Evolutionary conservation across 2,113 vertebrate species (phyloP), one percentile per base, ranked within the genome.

Genomic region (Galeopterus variegatus): DNA sequence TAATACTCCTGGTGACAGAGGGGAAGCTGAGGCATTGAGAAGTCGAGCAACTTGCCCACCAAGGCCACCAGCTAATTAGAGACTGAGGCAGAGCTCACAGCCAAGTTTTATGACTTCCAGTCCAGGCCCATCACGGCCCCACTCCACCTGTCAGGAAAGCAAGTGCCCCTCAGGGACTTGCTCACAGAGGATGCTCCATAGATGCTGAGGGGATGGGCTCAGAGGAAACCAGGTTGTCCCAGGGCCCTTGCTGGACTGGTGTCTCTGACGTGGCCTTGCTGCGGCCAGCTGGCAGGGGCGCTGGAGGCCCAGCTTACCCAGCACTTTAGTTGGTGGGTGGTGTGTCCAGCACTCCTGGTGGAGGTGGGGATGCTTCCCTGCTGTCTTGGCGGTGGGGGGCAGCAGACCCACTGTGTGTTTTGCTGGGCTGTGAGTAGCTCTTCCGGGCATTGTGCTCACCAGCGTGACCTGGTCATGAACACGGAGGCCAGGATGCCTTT

Each of bases 371-470:
- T 50, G 36, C 41, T 69, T 64, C 36, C 31, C 52, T n/a, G 23
- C 24, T 76, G 83, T 36, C 52, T 17, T 70, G 50, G 81, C 8
- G 1, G 23, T 7, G 0, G 64, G 81, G 83, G 90, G 18, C 65
- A 95, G 75, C 88, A 76, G 90, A 70, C 36, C 0, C 1, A 7
- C 76, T 4, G 48, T 88, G 36, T 91, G 94, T 93, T 96, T 94
- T 88, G 91, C 77, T 82, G 70, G 85, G 41, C 84, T 2, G 0
- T 28, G 67, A 82, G 17, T 33, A n/a, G 86, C 90, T 62, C 70
- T 98, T 98, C 98, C 98, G 79, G 96, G 58, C 83, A 97, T 98
- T 98, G 97, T 98, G 69, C 52, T 83, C 48, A 5, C 69, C 28
- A 15, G 75, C 21, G 8, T 67, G 84, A 65, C 93, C 4, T 0